These are phyloP conservation scores for Stictocephala bisonia DNA, from an alignment of 2,888 invertebrate species.

Conservation along the genomic window DNA sequence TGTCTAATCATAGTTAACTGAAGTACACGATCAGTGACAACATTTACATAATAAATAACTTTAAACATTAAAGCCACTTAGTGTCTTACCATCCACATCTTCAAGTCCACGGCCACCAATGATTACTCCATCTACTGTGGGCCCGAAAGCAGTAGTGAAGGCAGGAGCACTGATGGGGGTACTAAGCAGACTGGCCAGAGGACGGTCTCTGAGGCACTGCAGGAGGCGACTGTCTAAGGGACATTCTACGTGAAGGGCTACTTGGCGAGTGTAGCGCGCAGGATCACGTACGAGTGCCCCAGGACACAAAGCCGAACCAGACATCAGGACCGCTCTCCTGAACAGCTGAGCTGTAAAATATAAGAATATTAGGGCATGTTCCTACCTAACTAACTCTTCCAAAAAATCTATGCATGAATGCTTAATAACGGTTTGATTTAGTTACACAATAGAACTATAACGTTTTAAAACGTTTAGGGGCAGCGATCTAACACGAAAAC, in stretches of 20 bases:
- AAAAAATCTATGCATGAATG: too few relatives aligned
- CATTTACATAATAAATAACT: too few relatives aligned
- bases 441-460: too few relatives aligned
- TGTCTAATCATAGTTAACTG: too few relatives aligned
- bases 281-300: conserved; percentile 88
- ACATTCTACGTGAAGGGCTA: conserved; percentile 87
- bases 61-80: too few relatives aligned
- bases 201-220: conserved; percentile 85
- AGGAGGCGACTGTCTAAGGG: conserved; percentile 75
- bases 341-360: conserved; percentile 82
- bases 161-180: conserved; percentile 82
- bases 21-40: too few relatives aligned
- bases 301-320: conserved; percentile 89
- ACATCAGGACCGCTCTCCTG: conserved; percentile 90
- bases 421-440: too few relatives aligned
- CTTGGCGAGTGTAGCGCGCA: conserved; percentile 79
- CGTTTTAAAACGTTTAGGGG: too few relatives aligned
- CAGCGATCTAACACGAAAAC: too few relatives aligned
- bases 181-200: conserved; percentile 76
- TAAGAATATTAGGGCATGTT: too few relatives aligned
- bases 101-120: conserved; percentile 53
- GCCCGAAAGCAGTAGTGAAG: conserved; percentile 90
- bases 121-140: conserved; percentile 94
- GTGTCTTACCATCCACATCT: background rate
- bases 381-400: too few relatives aligned